Evolutionary conservation across 2,888 invertebrate genomes (phyloP).

Genomic region (Oligia strigilis): DNA sequence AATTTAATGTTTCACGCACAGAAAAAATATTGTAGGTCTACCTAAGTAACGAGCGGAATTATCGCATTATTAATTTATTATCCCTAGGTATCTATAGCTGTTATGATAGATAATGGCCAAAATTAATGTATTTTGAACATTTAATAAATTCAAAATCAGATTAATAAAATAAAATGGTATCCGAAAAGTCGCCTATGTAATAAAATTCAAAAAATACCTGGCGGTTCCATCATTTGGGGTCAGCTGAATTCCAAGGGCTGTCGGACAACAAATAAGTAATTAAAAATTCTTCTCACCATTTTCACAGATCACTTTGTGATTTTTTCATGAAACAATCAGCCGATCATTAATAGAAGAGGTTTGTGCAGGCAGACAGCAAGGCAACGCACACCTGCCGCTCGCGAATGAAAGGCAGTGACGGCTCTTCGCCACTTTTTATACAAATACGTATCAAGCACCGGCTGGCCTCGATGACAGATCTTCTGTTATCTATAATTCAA

Average conservation of each 20-base stretch:
- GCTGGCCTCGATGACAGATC: conserved; percentile 61
- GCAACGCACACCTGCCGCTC: conserved; percentile 66
- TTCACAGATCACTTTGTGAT: conserved; percentile 51
- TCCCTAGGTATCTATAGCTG: conserved; percentile 1
- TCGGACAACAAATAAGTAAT: conserved; percentile 33
- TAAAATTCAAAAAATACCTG: conserved; percentile 33
- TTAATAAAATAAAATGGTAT: neutral
- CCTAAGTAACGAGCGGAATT: neutral
- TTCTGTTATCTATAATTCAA: conserved; percentile 65
- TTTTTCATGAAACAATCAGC: conserved; percentile 41
- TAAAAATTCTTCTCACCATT: conserved; percentile 62
- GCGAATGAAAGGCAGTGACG: conserved; percentile 70
- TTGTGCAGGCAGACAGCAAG: conserved; percentile 44
- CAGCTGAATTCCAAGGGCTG: conserved; percentile 40
- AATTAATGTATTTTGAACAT: neutral
- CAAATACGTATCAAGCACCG: conserved; percentile 65
- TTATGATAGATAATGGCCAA: neutral
- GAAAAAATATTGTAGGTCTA: neutral
- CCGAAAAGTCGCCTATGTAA: neutral
- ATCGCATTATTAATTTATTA: conserved; percentile 12
- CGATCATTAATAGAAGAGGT: conserved; percentile 31
- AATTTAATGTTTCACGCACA: neutral
- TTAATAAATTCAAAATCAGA: neutral
- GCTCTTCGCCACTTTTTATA: conserved; percentile 75
- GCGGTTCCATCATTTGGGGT: conserved; percentile 1